Evolutionary conservation across 2,797 vertebrate species (phyloP).

Genomic region (Hafferia zeledoni): DNA sequence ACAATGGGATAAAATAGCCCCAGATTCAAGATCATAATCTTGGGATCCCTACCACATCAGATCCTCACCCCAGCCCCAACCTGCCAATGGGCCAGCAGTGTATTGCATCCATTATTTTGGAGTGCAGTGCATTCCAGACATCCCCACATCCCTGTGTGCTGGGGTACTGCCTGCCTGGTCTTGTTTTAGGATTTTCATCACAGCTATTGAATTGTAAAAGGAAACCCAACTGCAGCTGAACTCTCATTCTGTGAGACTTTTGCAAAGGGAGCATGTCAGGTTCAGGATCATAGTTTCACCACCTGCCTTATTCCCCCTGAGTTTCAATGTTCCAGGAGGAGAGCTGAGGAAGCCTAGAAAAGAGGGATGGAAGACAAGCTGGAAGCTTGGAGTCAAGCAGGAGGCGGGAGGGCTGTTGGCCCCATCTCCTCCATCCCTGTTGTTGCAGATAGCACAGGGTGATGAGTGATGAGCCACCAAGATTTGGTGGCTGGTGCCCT

Average conservation of each 20-base stretch:
- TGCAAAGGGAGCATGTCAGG: background rate
- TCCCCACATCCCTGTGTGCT: fast-evolving
- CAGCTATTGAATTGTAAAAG: background rate
- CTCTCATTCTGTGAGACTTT: background rate
- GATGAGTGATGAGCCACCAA: background rate
- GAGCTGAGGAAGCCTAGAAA: background rate
- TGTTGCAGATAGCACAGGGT: background rate
- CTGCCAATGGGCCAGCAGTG: fast-evolving
- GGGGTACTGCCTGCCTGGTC: fast-evolving
- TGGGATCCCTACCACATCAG: background rate
- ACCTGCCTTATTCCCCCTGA: background rate
- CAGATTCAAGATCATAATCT: background rate
- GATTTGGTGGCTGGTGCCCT: fast-evolving
- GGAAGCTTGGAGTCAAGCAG: background rate
- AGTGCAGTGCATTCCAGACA: fast-evolving
- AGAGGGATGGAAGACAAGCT: background rate
- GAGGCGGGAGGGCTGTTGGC: background rate
- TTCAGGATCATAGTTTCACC: fast-evolving
- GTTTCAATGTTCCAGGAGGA: background rate
- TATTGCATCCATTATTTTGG: background rate
- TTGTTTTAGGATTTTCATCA: background rate
- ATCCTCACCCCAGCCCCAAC: background rate
- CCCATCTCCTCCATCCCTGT: background rate
- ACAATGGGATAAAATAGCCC: background rate
- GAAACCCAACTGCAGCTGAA: background rate